Evolutionary conservation across 2,113 vertebrate genomes (phyloP).

Genomic region (Rhabdomys dilectus): DNA sequence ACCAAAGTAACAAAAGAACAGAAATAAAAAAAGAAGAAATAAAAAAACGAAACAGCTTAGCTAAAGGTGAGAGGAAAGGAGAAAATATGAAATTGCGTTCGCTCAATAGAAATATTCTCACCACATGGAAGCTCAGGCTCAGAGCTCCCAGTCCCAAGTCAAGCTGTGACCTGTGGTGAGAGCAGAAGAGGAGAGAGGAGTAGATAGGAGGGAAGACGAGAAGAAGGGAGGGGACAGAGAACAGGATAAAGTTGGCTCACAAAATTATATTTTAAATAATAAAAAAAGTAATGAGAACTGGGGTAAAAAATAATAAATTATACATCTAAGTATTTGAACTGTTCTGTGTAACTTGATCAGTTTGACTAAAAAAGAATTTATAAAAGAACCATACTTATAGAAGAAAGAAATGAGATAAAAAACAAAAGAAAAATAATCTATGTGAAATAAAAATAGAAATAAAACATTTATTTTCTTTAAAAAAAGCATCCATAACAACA

Average conservation of each 20-base stretch:
- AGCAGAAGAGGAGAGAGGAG: not conserved
- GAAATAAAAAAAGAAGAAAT: not conserved
- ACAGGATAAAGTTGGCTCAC: not conserved
- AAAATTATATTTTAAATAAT: not conserved
- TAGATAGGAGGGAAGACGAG: not conserved
- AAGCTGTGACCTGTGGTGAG: not conserved
- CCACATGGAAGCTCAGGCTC: not conserved
- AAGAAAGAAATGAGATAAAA: not conserved
- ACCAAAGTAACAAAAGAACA: not conserved
- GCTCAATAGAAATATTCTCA: not conserved
- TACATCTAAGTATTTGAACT: not conserved
- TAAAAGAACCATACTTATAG: not conserved
- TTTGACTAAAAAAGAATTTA: not conserved
- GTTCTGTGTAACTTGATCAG: not conserved
- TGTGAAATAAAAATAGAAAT: not conserved
- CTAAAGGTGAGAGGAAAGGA: not conserved
- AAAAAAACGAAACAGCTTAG: not conserved
- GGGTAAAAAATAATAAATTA: not conserved
- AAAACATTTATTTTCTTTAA: not conserved
- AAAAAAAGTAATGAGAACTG: not conserved
- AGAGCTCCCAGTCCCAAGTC: not conserved
- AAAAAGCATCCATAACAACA: not conserved
- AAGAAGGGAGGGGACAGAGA: not conserved
- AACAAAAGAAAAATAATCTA: not conserved
- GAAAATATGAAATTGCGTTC: not conserved